Percentiles rank a stretch among this genome's conserved stretches.
phyloP scores from a whole-genome alignment of 2,888 invertebrate species.

The Neoaliturus tenellus region DNA sequence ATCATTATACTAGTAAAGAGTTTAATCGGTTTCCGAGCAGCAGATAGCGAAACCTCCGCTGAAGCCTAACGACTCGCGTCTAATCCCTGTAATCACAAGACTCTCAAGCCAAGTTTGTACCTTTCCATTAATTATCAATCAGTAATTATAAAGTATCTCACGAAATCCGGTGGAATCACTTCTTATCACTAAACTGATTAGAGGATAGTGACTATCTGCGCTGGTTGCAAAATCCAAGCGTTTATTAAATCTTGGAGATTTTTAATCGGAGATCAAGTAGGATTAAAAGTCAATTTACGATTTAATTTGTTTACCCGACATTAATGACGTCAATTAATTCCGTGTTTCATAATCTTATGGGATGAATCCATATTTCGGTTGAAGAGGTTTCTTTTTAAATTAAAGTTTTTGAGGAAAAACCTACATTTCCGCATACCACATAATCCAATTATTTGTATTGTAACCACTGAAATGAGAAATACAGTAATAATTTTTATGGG shows the following conservation, averaged over 20 bases:
- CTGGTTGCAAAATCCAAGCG: slow-evolving; percentile 19
- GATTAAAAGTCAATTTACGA: slow-evolving; percentile 18
- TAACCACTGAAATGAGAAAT: too few relatives aligned
- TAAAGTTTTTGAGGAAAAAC: too few relatives aligned
- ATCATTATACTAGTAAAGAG: too few relatives aligned
- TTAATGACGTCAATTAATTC: background rate
- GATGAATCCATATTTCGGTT: too few relatives aligned
- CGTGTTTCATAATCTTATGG: background rate
- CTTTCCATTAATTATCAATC: slow-evolving; percentile 9
- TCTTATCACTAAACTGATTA: slow-evolving; percentile 2
- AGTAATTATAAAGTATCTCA: background rate
- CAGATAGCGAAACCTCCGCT: too few relatives aligned
- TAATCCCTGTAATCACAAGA: background rate
- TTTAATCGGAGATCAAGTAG: background rate
- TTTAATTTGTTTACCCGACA: slow-evolving; percentile 20
- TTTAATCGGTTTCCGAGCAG: too few relatives aligned
- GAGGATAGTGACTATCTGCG: background rate
- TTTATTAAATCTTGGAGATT: background rate
- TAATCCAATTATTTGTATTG: too few relatives aligned
- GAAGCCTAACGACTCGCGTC: background rate
- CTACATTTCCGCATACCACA: too few relatives aligned
- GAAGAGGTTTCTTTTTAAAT: too few relatives aligned
- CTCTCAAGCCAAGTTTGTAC: background rate
- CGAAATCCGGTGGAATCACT: background rate
- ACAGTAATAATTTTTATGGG: too few relatives aligned